Conservation (phyloP, 2,888 invertebrate species). For the Ophion slaviceki region DNA sequence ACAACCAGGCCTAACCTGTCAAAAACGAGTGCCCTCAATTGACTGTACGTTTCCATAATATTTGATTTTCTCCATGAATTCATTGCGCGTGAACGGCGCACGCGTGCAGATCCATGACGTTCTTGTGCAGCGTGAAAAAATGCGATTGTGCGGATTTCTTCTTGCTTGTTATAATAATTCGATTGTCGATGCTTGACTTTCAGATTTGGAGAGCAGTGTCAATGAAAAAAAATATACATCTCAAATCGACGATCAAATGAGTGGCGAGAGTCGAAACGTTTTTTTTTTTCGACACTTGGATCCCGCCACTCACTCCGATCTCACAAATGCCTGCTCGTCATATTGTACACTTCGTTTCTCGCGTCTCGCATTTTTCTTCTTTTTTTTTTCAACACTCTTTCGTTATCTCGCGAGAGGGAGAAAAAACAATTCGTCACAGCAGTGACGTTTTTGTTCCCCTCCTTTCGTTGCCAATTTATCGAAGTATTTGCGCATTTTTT, state of each 20-base stretch:
- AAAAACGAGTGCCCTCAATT: no score
- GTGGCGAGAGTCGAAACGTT: slow-evolving; percentile 26
- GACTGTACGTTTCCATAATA: neutral
- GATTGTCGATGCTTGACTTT: slow-evolving; percentile 84
- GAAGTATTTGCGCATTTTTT: slow-evolving; percentile 43
- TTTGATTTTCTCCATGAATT: slow-evolving; percentile 23
- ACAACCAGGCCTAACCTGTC: no score
- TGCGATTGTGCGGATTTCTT: slow-evolving; percentile 23
- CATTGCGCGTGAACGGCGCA: neutral
- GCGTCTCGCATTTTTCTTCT: neutral
- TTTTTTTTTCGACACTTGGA: slow-evolving; percentile 40
- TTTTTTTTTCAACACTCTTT: slow-evolving; percentile 4
- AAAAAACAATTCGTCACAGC: slow-evolving; percentile 31
- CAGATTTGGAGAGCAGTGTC: slow-evolving; percentile 69
- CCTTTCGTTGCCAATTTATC: slow-evolving; percentile 55
- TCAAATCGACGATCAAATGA: neutral
- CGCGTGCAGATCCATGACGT: slow-evolving; percentile 13
- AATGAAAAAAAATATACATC: neutral
- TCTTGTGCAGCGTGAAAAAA: slow-evolving; percentile 30
- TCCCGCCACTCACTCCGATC: neutral
- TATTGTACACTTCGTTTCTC: neutral
- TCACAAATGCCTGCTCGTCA: no score
- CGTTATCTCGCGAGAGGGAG: no score
- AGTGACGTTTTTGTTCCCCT: slow-evolving; percentile 2
- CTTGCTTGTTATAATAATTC: slow-evolving; percentile 74